phyloP scores from a whole-genome alignment of 2,888 invertebrate species.

The Harpalus rubripes region DNA sequence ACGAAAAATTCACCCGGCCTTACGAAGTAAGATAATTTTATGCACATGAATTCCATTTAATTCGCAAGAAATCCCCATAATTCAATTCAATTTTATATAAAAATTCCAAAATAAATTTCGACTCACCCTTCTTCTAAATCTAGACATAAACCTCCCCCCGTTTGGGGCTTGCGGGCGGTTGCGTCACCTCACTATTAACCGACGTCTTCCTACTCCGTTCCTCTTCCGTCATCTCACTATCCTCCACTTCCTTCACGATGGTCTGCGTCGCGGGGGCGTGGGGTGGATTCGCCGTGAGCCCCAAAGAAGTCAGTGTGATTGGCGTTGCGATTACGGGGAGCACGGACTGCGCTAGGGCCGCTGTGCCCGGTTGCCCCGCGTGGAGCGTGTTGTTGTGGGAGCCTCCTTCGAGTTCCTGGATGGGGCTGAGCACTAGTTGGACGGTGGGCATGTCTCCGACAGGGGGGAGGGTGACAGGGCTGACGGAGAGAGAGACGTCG shows the following conservation, averaged over 20 bases:
- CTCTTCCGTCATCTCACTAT: no score
- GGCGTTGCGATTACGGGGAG: slow-evolving; percentile 76
- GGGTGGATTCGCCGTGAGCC: slow-evolving; percentile 72
- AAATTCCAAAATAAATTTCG: neutral
- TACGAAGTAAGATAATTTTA: no score
- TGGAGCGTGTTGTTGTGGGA: slow-evolving; percentile 87
- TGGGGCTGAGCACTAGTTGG: slow-evolving; percentile 89
- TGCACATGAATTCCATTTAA: no score
- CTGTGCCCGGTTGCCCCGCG: slow-evolving; percentile 86
- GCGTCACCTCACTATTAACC: slow-evolving; percentile 76
- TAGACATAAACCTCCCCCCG: slow-evolving; percentile 81
- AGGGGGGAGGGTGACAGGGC: slow-evolving; percentile 78
- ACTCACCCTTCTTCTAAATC: neutral
- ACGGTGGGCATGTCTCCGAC: slow-evolving; percentile 85
- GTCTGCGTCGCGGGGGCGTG: neutral
- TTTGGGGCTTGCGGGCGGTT: slow-evolving; percentile 76
- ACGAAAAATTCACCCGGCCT: no score
- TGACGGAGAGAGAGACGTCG: slow-evolving; percentile 81
- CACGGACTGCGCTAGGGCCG: slow-evolving; percentile 89
- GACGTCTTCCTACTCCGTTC: slow-evolving; percentile 76
- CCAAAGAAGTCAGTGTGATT: slow-evolving; percentile 80
- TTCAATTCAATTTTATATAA: slow-evolving; percentile 24
- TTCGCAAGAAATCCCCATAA: slow-evolving; percentile 28
- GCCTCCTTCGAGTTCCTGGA: slow-evolving; percentile 88
- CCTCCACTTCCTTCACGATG: no score